Evolutionary conservation across 1,140 invertebrate genomes (phyloP), one percentile per base, ranked within the genome.

Genomic region (Stegodyphus mimosarum): DNA sequence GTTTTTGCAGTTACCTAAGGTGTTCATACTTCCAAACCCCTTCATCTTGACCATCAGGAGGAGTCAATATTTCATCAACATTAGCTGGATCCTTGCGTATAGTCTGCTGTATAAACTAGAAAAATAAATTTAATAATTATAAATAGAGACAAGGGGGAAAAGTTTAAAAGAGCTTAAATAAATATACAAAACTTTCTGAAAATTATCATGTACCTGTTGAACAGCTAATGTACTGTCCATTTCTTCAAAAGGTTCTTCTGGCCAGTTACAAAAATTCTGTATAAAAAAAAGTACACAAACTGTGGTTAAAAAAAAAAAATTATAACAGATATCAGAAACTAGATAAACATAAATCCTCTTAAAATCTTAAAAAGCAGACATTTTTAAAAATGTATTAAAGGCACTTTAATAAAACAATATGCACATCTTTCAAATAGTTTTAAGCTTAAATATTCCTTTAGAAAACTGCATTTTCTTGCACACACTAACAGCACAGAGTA

Each of bases 1-100:
- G 60, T 63, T n/a, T 11, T 4, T 11, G 74, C 63, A 87, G 17
- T n/a, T 91, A 95, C 93, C 95, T 93, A 55, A 99, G 92, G 92
- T 99, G 99, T 92, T 99, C 99, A 91, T 99, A 99, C 92, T 99
- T 99, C 99, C 99, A 99, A 10, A 99, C 98, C 60, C 98, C 98
- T 91, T 99, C 98, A 90, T 99, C 98, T 90, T 99, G 97, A 10
- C 95, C 94, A 88, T 99, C 97, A 17, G 99, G 99, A 91, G 98
- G 96, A 88, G 94, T 97, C 13, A 99, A 91, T 89, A 99, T 99
- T 55, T 95, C 93, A 88, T 99, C 98, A 77, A 99, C 95, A 92
- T 98, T 97, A 33, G 94, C 93, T 50, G 97, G 96, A 92, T 99
- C 96, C 87, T 94, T 94, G 87, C 97, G 93, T 86, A 99, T 99